These are phyloP conservation scores for Oceanites oceanicus DNA, from an alignment of 2,113 vertebrate species.

Conservation along the genomic window DNA sequence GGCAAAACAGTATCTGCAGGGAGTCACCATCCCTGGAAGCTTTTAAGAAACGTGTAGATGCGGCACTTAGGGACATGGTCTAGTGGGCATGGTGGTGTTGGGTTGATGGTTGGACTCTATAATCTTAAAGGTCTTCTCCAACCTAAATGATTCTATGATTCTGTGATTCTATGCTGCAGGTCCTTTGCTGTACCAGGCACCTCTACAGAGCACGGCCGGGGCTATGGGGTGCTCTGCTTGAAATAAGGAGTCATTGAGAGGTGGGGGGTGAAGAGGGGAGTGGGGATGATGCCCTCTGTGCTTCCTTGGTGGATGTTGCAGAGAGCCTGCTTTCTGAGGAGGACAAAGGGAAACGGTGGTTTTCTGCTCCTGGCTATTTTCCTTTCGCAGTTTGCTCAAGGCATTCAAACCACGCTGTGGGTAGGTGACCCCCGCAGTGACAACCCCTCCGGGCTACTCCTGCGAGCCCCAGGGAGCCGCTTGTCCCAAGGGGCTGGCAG, in stretches of 20 bases:
- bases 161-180: not conserved
- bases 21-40: too few relatives aligned
- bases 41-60: too few relatives aligned
- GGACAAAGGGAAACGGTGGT: not conserved
- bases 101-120: too few relatives aligned
- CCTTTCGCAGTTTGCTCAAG: fast-evolving
- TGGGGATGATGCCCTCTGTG: fast-evolving
- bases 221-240: not conserved
- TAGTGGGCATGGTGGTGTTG: too few relatives aligned
- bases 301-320: fast-evolving
- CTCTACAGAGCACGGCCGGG: not conserved
- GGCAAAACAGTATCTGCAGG: not conserved
- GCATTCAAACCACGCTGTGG: fast-evolving
- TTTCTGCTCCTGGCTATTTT: not conserved
- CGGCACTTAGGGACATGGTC: too few relatives aligned
- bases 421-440: not conserved
- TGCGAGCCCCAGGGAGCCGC: fast-evolving
- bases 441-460: not conserved
- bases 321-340: not conserved
- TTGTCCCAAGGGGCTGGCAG: not conserved
- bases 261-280: fast-evolving
- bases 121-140: too few relatives aligned
- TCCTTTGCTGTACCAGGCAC: fast-evolving
- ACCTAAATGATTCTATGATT: too few relatives aligned
- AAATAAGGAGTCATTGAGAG: fast-evolving